Percentiles rank a stretch among this genome's conserved stretches.
Evolutionary conservation across 2,113 vertebrate genomes (phyloP).

Genomic region (Anhinga rufa): DNA sequence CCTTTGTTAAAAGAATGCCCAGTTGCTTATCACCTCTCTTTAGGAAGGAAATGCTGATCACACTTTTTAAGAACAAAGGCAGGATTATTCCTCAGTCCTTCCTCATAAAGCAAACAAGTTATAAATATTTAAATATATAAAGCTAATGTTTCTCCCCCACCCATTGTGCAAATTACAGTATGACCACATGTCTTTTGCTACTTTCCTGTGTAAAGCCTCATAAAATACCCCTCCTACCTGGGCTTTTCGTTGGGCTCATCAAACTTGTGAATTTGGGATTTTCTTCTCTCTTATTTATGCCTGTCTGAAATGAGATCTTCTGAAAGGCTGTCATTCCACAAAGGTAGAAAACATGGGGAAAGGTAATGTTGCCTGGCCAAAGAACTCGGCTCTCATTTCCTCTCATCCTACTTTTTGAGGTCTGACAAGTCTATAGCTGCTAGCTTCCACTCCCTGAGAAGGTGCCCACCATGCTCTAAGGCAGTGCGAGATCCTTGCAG

Average conservation of each 20-base stretch:
- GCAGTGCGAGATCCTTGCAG: background rate
- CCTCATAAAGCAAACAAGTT: conserved; percentile 36
- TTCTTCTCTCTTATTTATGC: background rate
- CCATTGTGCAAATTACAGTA: background rate
- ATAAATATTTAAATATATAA: conserved; percentile 51
- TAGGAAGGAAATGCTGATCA: conserved; percentile 50
- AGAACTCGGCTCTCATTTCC: background rate
- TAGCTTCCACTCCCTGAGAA: background rate
- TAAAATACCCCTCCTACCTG: background rate
- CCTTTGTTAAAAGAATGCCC: conserved; percentile 33
- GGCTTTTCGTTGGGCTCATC: background rate
- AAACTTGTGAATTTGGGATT: background rate
- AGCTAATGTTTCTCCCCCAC: background rate
- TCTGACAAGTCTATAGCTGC: background rate
- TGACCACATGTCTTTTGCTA: background rate
- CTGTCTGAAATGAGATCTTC: background rate
- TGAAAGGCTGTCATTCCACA: background rate
- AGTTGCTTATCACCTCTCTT: conserved; percentile 41
- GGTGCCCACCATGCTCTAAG: background rate
- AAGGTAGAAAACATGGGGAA: background rate
- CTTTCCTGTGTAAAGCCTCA: background rate
- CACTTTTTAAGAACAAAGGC: conserved; percentile 46
- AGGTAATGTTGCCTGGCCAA: background rate
- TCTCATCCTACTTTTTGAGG: background rate
- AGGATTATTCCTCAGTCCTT: conserved; percentile 33